Base-by-base conservation (phyloP, 2,113 vertebrate genomes). In the Pungitius pungitius region DNA sequence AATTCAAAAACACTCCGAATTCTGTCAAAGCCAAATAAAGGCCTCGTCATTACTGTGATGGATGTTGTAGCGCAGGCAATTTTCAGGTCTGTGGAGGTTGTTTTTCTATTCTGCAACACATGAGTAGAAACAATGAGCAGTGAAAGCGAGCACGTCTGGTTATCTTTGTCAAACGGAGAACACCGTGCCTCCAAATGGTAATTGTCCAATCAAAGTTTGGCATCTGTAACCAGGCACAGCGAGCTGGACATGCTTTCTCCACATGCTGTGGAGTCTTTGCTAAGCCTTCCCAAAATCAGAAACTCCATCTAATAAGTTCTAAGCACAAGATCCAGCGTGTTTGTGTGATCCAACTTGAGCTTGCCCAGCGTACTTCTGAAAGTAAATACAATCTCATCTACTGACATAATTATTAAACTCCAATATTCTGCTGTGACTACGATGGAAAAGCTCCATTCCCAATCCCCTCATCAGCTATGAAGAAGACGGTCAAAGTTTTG, bases 21-120 rank as follows among this genome's bases (percentile, higher is more conserved):
- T 51, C 43, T 80, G 55, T 65, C 64, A 57, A 57, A 66, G n/a
- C 18, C 11, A 77, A 77, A 80, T 27, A 77, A 74, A 67, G 60
- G 6, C 33, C 27, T 61, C 0, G 11, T 74, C 47, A 27, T 26
- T 37, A 13, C 12, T 45, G 42, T 55, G 60, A 80, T 67, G 42
- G 43, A 73, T 77, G 9, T 30, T 33, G 8, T 11, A 47, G 42
- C 24, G 33, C 8, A 47, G 59, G 42, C 49, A 63, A 24, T 57
- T 65, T 60, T 14, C 27, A 64, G 42, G 11, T 56, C 20, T 35
- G 47, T 30, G 49, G 59, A 40, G 56, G 54, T 18, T 47, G 64
- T 75, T 83, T 66, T 72, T 54, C 22, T 64, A 18, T 35, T 27
- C 20, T 56, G 55, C 24, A 55, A 18, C 30, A n/a, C 27, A 8